Conservation (phyloP, 1,140 invertebrate genomes). For the Augochlora pura region DNA sequence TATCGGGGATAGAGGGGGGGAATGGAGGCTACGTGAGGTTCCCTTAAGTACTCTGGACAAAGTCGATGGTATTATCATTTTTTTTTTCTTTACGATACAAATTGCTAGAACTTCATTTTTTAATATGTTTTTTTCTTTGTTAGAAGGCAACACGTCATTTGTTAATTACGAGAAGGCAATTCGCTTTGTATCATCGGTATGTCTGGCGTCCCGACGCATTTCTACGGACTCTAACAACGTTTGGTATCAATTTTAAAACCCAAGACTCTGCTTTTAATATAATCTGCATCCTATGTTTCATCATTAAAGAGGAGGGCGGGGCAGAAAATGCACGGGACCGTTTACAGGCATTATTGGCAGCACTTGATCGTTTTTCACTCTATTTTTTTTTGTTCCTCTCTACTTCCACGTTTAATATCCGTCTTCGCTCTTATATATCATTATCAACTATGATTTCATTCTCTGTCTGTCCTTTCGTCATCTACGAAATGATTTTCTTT, state of each 20-base stretch:
- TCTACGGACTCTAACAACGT: not conserved
- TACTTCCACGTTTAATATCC: not conserved
- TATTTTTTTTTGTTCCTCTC: not conserved
- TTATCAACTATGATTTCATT: constrained; percentile 11
- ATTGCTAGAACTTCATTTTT: constrained; percentile 66
- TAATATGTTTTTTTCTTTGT: constrained; percentile 70
- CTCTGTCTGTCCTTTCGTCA: constrained; percentile 58
- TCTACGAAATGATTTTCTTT: constrained; percentile 8
- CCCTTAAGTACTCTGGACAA: constrained; percentile 76
- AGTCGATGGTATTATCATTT: constrained; percentile 61
- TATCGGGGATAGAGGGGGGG: not conserved
- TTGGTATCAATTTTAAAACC: not conserved
- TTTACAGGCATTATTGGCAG: constrained; percentile 79
- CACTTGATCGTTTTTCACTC: constrained; percentile 70
- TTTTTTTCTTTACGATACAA: constrained; percentile 62
- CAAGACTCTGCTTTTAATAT: not conserved
- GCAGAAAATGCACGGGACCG: constrained; percentile 68
- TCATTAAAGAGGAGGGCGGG: not conserved
- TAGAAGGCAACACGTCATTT: constrained; percentile 79
- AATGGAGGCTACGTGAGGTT: constrained; percentile 7
- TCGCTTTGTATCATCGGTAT: constrained; percentile 80
- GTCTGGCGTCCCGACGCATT: constrained; percentile 71
- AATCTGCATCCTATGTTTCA: not conserved
- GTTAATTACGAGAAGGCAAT: constrained; percentile 79
- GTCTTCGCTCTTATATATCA: not conserved